Evolutionary conservation across 2,888 invertebrate species (phyloP).

Genomic region (Cryptops parisi): DNA sequence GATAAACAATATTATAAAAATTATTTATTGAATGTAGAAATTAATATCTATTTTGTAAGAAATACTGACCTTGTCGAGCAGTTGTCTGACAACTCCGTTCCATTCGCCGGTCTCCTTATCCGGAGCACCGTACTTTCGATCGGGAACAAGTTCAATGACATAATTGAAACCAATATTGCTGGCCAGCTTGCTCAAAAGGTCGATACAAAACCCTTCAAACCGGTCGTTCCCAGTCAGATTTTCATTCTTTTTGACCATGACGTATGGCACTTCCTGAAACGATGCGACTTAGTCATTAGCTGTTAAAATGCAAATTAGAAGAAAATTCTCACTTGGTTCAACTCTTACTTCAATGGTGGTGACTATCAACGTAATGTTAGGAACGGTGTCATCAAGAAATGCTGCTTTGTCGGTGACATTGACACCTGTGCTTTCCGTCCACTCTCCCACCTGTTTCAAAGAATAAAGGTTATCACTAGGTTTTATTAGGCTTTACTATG

Average conservation of each 20-base stretch:
- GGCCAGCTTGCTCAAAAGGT: constrained; percentile 67
- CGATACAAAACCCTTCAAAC: constrained; percentile 78
- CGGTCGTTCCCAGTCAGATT: constrained; percentile 35
- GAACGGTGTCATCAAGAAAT: constrained; percentile 63
- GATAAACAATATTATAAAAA: not conserved
- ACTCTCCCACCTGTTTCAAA: constrained; percentile 46
- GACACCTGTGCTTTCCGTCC: constrained; percentile 59
- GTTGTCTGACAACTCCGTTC: constrained; percentile 76
- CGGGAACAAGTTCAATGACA: constrained; percentile 64
- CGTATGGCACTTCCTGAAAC: constrained; percentile 70
- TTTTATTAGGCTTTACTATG: too few relatives aligned
- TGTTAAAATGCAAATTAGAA: too few relatives aligned
- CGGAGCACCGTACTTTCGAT: constrained; percentile 74
- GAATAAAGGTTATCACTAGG: too few relatives aligned
- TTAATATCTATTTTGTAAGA: too few relatives aligned
- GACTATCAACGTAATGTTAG: constrained; percentile 73
- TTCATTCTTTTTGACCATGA: constrained; percentile 66
- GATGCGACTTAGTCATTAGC: too few relatives aligned
- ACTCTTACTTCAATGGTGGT: constrained; percentile 72
- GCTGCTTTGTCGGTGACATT: constrained; percentile 71
- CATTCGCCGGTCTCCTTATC: constrained; percentile 75
- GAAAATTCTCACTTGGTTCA: too few relatives aligned
- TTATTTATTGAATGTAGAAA: not conserved
- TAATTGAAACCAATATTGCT: constrained; percentile 77
- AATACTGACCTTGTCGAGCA: constrained; percentile 62